Percentiles rank a stretch among this genome's conserved stretches.
These are phyloP conservation scores for Trichogramma dendrolimi DNA, from an alignment of 2,888 invertebrate genomes.

Conservation along the genomic window DNA sequence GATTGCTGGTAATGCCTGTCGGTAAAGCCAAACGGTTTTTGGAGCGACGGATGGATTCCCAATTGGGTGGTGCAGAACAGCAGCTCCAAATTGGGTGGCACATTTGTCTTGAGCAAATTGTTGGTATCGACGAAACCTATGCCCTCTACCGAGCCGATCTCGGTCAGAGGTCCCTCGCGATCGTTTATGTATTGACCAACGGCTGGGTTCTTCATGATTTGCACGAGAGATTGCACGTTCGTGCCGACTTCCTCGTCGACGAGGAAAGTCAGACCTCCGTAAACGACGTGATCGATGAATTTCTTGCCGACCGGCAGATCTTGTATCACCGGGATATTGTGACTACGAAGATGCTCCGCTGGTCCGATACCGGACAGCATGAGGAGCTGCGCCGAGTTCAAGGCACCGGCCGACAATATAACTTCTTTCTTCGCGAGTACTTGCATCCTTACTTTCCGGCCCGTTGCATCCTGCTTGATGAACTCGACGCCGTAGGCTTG, in stretches of 20 bases:
- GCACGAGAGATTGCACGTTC: not conserved
- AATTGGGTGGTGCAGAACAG: slow-evolving; percentile 62
- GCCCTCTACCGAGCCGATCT: slow-evolving; percentile 67
- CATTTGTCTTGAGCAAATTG: slow-evolving; percentile 49
- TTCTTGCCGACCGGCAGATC: slow-evolving; percentile 63
- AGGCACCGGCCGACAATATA: slow-evolving; percentile 79
- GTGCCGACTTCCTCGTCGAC: slow-evolving; percentile 52
- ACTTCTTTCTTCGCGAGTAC: slow-evolving; percentile 72
- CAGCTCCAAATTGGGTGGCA: slow-evolving; percentile 69
- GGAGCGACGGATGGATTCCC: slow-evolving; percentile 49
- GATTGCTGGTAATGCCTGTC: slow-evolving; percentile 58
- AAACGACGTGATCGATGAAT: slow-evolving; percentile 64
- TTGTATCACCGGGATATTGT: slow-evolving; percentile 35
- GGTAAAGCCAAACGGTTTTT: slow-evolving; percentile 54
- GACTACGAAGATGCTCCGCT: slow-evolving; percentile 30
- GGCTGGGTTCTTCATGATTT: slow-evolving; percentile 14
- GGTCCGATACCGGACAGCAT: slow-evolving; percentile 76
- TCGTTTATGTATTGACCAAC: slow-evolving; percentile 55
- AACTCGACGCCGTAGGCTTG: slow-evolving; percentile 69
- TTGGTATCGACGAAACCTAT: slow-evolving; percentile 41
- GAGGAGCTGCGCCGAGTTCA: slow-evolving; percentile 84
- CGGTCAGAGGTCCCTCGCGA: slow-evolving; percentile 58
- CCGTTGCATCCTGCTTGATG: slow-evolving; percentile 55
- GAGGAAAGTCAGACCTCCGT: slow-evolving; percentile 40
- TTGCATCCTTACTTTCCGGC: slow-evolving; percentile 39